Percentiles rank a stretch among this genome's conserved stretches.
Evolutionary conservation across 2,113 vertebrate species (phyloP).

Genomic region (Triplophysa dalaica): DNA sequence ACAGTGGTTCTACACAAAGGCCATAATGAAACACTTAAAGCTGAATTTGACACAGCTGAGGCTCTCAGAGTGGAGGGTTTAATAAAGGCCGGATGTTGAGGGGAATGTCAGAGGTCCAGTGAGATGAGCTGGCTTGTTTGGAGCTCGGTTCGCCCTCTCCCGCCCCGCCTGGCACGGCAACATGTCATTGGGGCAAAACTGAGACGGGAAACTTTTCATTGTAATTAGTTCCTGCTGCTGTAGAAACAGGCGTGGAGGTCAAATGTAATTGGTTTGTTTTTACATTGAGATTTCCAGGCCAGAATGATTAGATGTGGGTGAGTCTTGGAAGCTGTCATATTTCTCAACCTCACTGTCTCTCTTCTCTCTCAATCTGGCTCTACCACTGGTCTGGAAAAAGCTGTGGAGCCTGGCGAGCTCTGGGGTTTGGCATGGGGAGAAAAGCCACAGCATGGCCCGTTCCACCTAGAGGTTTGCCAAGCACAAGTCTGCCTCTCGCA

Average conservation of each 20-base stretch:
- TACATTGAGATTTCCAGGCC: slow-evolving; percentile 67
- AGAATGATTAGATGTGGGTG: slow-evolving; percentile 71
- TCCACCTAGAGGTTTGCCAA: slow-evolving; percentile 61
- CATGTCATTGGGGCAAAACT: slow-evolving; percentile 59
- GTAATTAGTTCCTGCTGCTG: slow-evolving; percentile 71
- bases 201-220: slow-evolving; percentile 65
- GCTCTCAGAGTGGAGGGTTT: background rate
- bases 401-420: slow-evolving; percentile 67
- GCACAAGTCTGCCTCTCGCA: slow-evolving; percentile 48
- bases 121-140: slow-evolving; percentile 53
- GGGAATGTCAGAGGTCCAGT: slow-evolving; percentile 62
- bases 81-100: slow-evolving; percentile 56
- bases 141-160: slow-evolving; percentile 44
- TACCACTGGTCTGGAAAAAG: slow-evolving; percentile 61
- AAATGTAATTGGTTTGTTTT: slow-evolving; percentile 74
- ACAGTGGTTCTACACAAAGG: background rate
- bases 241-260: slow-evolving; percentile 68
- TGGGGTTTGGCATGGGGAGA: slow-evolving; percentile 56
- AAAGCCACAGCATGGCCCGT: slow-evolving; percentile 63
- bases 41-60: background rate
- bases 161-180: slow-evolving; percentile 39
- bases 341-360: slow-evolving; percentile 49
- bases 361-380: slow-evolving; percentile 55
- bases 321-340: slow-evolving; percentile 44
- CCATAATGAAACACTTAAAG: background rate